Evolutionary conservation across 2,888 invertebrate species (phyloP).

Genomic region (Dexiosoma caninum): DNA sequence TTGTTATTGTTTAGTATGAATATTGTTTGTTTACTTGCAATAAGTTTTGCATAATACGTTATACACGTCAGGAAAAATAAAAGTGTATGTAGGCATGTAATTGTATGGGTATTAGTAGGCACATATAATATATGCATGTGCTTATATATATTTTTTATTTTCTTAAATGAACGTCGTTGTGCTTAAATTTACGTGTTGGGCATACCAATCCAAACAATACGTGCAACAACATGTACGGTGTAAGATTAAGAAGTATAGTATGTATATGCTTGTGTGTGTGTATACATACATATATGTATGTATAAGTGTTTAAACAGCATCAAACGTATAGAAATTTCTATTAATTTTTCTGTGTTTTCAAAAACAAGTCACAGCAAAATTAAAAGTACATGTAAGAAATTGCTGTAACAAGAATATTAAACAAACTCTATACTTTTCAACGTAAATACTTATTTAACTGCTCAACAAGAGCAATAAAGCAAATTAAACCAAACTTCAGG

Average conservation of each 20-base stretch:
- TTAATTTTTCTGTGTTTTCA: neutral
- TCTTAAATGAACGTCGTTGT: neutral
- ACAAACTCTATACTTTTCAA: too few species aligned
- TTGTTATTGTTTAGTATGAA: neutral
- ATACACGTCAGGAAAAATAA: constrained; percentile 46
- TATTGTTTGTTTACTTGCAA: constrained; percentile 50
- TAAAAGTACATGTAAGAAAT: too few species aligned
- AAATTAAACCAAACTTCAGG: too few species aligned
- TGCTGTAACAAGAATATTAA: too few species aligned
- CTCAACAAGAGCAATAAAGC: too few species aligned
- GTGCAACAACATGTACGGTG: neutral
- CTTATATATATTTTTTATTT: neutral
- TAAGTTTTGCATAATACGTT: constrained; percentile 53
- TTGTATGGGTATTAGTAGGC: neutral
- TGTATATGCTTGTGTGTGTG: neutral
- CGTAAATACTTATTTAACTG: too few species aligned
- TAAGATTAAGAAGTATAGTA: neutral
- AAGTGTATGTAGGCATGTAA: neutral
- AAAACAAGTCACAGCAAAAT: neutral
- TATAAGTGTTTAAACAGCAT: neutral
- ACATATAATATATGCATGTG: neutral
- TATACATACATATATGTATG: too few species aligned
- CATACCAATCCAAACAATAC: constrained; percentile 21
- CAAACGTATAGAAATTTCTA: neutral
- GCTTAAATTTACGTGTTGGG: constrained; percentile 34